Conservation (phyloP, 2,797 vertebrate species). For the Sebastes kiyomatsui region DNA sequence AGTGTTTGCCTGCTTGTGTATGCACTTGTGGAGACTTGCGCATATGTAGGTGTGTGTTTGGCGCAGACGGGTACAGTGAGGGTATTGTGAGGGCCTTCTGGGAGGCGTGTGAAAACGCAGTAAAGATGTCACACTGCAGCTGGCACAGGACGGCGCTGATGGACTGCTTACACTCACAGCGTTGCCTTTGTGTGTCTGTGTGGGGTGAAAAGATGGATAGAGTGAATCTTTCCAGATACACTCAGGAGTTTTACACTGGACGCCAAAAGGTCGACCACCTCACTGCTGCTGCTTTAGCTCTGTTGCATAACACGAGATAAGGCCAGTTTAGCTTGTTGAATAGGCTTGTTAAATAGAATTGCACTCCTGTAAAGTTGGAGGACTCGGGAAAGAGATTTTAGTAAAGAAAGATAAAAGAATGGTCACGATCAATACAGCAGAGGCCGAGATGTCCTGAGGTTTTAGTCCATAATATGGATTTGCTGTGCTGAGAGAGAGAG, state of each 20-base stretch:
- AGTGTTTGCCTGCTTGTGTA: conserved; percentile 44
- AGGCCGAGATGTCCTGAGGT: background rate
- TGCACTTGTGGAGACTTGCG: conserved; percentile 30
- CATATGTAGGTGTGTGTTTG: conserved; percentile 49
- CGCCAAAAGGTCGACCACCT: conserved; percentile 20
- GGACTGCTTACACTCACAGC: conserved; percentile 61
- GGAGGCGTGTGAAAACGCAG: conserved; percentile 76
- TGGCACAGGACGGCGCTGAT: conserved; percentile 65
- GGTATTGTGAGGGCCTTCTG: conserved; percentile 69
- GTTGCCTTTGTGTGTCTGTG: conserved; percentile 42
- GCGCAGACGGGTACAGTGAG: conserved; percentile 67
- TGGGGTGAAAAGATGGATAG: conserved; percentile 12
- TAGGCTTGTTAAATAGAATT: background rate
- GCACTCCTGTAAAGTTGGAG: background rate
- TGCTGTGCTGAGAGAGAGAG: background rate
- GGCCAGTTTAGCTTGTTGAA: background rate
- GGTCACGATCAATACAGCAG: background rate
- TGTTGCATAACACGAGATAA: conserved; percentile 35
- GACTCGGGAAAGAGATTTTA: background rate
- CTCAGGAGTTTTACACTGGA: background rate
- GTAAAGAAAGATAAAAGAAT: background rate
- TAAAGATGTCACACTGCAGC: conserved; percentile 79
- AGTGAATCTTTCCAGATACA: conserved; percentile 21
- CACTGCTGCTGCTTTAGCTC: conserved; percentile 12
- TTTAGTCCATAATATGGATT: background rate